Conservation (phyloP, 2,113 vertebrate species). For the Grammomys dolichurus region DNA sequence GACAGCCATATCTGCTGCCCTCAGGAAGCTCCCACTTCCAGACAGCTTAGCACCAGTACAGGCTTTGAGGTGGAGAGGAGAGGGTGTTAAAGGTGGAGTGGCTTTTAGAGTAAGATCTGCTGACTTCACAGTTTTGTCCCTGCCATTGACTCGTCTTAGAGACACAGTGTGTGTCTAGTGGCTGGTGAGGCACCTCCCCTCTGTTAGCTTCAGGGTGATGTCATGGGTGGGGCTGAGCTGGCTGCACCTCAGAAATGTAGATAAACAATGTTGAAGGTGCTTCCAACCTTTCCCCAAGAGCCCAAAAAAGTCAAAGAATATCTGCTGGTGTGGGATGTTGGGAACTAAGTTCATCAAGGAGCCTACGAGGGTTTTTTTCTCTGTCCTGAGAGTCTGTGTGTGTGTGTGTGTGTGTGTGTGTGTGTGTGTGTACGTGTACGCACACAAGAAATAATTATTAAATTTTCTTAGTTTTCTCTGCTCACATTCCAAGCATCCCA, state of each 20-base stretch:
- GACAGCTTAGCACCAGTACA: not conserved
- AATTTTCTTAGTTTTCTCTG: rapidly evolving
- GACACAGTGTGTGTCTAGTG: not conserved
- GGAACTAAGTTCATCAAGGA: not conserved
- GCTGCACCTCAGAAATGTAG: rapidly evolving
- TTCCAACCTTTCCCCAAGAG: not conserved
- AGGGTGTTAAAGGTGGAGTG: not conserved
- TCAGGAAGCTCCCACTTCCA: rapidly evolving
- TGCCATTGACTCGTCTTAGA: not conserved
- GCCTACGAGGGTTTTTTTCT: not conserved
- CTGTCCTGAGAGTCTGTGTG: not conserved
- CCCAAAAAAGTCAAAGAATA: rapidly evolving
- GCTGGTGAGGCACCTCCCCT: not conserved
- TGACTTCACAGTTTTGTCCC: rapidly evolving
- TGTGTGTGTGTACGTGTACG: too few relatives aligned
- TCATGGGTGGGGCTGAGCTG: not conserved
- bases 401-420: not conserved
- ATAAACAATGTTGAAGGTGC: rapidly evolving
- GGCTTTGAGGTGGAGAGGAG: not conserved
- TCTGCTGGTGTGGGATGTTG: rapidly evolving
- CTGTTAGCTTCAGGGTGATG: not conserved
- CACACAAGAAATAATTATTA: too few relatives aligned
- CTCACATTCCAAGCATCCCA: not conserved
- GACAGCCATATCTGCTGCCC: not conserved
- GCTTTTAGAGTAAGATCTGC: not conserved